phyloP scores from a whole-genome alignment of 2,113 vertebrate species.

The Perca fluviatilis region DNA sequence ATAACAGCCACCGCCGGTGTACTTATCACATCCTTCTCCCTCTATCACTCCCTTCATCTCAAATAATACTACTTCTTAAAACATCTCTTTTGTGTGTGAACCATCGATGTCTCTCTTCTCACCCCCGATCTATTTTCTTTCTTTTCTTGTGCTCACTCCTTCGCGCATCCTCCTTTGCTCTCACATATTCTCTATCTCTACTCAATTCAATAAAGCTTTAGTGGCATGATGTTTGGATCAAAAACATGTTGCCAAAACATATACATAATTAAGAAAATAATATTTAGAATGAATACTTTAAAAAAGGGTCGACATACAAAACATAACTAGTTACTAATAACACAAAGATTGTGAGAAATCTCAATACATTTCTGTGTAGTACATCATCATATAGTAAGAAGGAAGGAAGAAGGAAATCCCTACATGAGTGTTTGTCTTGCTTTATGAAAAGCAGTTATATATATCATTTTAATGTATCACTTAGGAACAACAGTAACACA shows the following conservation, averaged over 20 bases:
- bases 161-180: background rate
- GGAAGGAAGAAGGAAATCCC: background rate
- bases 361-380: background rate
- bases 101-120: slow-evolving; percentile 6
- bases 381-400: background rate
- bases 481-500: slow-evolving; percentile 16
- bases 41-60: slow-evolving; percentile 61
- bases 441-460: background rate
- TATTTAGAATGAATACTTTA: background rate
- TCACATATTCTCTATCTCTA: background rate
- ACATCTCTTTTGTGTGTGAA: slow-evolving; percentile 46
- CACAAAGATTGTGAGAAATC: background rate
- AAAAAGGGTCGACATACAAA: background rate
- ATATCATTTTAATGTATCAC: slow-evolving; percentile 4
- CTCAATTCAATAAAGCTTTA: background rate
- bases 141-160: slow-evolving; percentile 6
- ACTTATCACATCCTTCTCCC: slow-evolving; percentile 59
- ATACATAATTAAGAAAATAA: background rate
- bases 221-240: background rate
- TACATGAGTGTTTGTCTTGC: background rate
- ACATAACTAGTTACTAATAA: background rate
- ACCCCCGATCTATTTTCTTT: background rate
- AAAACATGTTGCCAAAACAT: background rate
- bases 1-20: slow-evolving; percentile 56
- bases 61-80: slow-evolving; percentile 63